Base-by-base conservation (phyloP, 2,113 vertebrate species). In the Callocephalon fimbriatum region DNA sequence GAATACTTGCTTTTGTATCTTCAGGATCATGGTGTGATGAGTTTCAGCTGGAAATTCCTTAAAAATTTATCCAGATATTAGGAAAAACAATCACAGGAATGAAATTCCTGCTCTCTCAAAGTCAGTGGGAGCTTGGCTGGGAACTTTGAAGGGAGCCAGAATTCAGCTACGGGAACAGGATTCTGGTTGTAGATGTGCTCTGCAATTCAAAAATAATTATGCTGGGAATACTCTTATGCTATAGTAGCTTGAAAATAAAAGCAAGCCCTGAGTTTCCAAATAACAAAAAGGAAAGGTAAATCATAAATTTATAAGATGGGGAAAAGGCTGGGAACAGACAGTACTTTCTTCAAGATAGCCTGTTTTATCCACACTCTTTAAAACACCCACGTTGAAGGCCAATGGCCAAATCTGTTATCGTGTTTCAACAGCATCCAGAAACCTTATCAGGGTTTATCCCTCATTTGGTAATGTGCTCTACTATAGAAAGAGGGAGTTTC, bases 321-420 rank as follows among this genome's bases (percentile, higher is more conserved):
- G 56, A 51, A 83, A 90, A 88, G 47, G 45, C 37, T 62, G 37
- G 50, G 85, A 94, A 86, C 25, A 80, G 78, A 79, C 22, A 77
- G 51, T 42, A 74, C 79, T 71, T 93, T 83, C 74, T 76, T 88
- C 51, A 86, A 77, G 77, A 79, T 8, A 86, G 59, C 21, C 32
- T 59, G 29, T 74, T 89, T 81, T 44, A 88, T 86, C 59, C 59
- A 82, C n/a, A 27, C 29, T 93, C 80, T 87, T 26, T 88, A 27
- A 90, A 95, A 95, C 92, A 94, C 79, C 88, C 86, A 96, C 6
- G 2, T 84, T 88, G 93, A 93, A 94, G 88, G 67, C 88, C 72
- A 92, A 53, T 50, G 47, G 82, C 92, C 93, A 94, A 94, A 94
- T 92, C 74, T 0, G 8, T 83, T 93, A 92, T 51, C 21, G 0